A percentile compares a stretch with the other conserved stretches of the same genome.
These are phyloP conservation scores for Aporophyla nigra DNA, from an alignment of 2,888 invertebrate species.

Conservation along the genomic window DNA sequence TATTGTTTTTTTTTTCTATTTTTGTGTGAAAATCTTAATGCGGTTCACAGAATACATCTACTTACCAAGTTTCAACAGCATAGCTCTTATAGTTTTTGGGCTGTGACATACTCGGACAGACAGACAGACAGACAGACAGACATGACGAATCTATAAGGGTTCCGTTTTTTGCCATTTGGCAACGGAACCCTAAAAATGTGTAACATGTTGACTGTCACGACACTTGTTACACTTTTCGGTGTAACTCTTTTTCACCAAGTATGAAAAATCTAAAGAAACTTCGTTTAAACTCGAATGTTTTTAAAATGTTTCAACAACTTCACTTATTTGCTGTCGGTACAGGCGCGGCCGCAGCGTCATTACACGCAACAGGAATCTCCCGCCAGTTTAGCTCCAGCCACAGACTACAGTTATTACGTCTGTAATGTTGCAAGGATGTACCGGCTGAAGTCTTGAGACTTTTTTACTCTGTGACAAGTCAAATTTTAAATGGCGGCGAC, in stretches of 20 bases:
- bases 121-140: too few relatives aligned
- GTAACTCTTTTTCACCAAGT: background rate
- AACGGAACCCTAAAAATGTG: too few relatives aligned
- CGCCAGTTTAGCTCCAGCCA: conserved; percentile 41
- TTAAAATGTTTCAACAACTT: background rate
- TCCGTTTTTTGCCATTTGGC: too few relatives aligned
- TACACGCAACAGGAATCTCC: conserved; percentile 70
- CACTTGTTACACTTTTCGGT: background rate
- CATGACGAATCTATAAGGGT: too few relatives aligned
- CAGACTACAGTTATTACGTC: conserved; percentile 44
- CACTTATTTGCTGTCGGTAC: conserved; percentile 38
- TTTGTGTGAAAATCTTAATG: too few relatives aligned
- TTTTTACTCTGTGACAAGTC: conserved; percentile 36
- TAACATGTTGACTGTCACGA: background rate
- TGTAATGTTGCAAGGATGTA: conserved; percentile 31
- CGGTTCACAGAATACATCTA: too few relatives aligned
- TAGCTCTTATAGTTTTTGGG: too few relatives aligned
- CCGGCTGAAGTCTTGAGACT: conserved; percentile 1
- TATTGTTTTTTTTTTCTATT: too few relatives aligned
- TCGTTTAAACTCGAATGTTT: background rate
- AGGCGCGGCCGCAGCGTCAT: conserved; percentile 66
- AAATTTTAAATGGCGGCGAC: conserved; percentile 31
- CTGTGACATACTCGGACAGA: too few relatives aligned
- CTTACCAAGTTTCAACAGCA: too few relatives aligned
- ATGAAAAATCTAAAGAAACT: background rate